Evolutionary conservation across 2,888 invertebrate species (phyloP).

Genomic region (Hofmannophila pseudospretella): DNA sequence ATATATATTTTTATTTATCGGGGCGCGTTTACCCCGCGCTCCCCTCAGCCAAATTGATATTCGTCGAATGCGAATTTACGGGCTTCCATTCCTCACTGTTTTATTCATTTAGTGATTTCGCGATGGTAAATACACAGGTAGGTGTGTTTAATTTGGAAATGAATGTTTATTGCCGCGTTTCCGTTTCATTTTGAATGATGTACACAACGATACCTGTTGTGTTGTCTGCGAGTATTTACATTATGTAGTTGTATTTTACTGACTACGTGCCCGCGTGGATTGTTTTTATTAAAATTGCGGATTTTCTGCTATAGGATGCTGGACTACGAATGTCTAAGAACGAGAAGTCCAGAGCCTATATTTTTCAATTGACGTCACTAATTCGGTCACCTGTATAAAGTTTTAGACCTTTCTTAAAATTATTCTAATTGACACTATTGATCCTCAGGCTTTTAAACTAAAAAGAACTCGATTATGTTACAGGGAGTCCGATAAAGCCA

Average conservation of each 20-base stretch:
- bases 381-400: no score
- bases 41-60: slow-evolving; percentile 70
- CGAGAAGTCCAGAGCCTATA: no score
- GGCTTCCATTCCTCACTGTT: slow-evolving; percentile 66
- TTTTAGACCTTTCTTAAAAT: no score
- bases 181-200: slow-evolving; percentile 61
- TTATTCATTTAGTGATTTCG: slow-evolving; percentile 76
- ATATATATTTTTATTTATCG: slow-evolving; percentile 72
- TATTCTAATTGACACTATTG: no score
- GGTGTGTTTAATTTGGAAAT: slow-evolving; percentile 76
- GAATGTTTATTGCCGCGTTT: slow-evolving; percentile 73
- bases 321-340: no score
- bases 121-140: slow-evolving; percentile 73
- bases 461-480: no score
- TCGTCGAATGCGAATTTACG: slow-evolving; percentile 69
- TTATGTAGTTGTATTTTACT: slow-evolving; percentile 28
- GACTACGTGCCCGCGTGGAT: neutral
- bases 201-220: slow-evolving; percentile 19
- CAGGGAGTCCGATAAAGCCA: no score
- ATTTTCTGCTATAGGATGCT: no score
- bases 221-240: slow-evolving; percentile 27
- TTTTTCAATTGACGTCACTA: no score
- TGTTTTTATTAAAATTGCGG: neutral
- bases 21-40: slow-evolving; percentile 34
- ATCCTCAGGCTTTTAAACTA: no score